phyloP scores from a whole-genome alignment of 1,140 invertebrate species.

The Microplitis mediator region DNA sequence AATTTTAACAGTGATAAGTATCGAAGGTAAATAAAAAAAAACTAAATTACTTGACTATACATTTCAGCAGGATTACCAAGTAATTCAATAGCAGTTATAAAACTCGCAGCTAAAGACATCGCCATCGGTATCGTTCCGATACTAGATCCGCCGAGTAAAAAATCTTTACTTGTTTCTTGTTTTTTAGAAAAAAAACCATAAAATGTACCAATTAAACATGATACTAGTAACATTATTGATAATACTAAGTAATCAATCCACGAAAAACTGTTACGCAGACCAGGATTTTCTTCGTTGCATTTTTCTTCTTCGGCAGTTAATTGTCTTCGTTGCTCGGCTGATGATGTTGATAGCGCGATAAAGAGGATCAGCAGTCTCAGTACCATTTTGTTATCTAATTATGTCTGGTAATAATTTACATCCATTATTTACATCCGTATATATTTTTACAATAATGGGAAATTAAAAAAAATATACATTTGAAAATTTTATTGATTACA shows the following conservation, averaged over 20 bases:
- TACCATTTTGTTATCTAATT: constrained; percentile 43
- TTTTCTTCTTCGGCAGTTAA: constrained; percentile 24
- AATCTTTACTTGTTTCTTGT: constrained; percentile 77
- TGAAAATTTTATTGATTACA: no score
- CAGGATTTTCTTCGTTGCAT: constrained; percentile 41
- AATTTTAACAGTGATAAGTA: background rate
- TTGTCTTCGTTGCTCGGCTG: constrained; percentile 49
- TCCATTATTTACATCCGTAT: background rate
- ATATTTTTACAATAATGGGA: constrained; percentile 26
- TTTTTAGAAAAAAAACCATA: constrained; percentile 78
- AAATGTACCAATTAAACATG: constrained; percentile 80
- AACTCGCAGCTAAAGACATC: constrained; percentile 79
- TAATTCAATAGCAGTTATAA: constrained; percentile 75
- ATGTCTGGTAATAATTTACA: background rate
- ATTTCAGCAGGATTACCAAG: constrained; percentile 75
- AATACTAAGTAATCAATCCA: constrained; percentile 77
- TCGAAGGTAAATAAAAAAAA: background rate
- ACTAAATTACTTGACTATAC: constrained; percentile 60
- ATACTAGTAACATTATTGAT: constrained; percentile 72
- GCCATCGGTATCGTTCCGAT: constrained; percentile 81
- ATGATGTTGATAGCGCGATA: constrained; percentile 48
- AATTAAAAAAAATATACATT: constrained; percentile 4
- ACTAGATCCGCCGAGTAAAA: constrained; percentile 75
- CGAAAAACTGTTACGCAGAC: constrained; percentile 58
- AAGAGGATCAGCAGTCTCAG: constrained; percentile 48